Conservation (phyloP, 2,888 invertebrate genomes). For the Oxycera nigricornis region DNA sequence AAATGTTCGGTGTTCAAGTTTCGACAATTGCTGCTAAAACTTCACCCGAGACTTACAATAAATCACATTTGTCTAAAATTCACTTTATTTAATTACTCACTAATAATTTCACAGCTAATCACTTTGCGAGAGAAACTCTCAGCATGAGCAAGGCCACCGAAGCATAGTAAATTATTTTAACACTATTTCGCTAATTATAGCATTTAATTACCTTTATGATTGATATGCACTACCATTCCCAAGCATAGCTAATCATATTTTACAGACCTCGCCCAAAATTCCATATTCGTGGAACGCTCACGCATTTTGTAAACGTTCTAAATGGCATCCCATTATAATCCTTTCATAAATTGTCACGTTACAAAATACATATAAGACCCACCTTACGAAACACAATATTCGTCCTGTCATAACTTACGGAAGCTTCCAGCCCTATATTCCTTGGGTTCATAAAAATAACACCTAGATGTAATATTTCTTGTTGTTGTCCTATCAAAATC, state of each 20-base stretch:
- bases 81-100: too few relatives aligned
- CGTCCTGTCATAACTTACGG: constrained; percentile 9
- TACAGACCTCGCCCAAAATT: neutral
- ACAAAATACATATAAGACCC: constrained; percentile 38
- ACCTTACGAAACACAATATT: constrained; percentile 4
- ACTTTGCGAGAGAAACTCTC: too few relatives aligned
- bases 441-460: constrained; percentile 14
- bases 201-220: neutral
- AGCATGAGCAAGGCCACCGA: too few relatives aligned
- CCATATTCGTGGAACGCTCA: too few relatives aligned
- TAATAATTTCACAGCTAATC: too few relatives aligned
- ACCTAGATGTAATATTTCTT: constrained; percentile 22
- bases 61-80: too few relatives aligned
- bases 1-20: too few relatives aligned
- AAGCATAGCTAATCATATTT: neutral
- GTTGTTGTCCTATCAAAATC: constrained; percentile 29
- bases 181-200: neutral
- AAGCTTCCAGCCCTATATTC: neutral
- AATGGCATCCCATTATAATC: neutral
- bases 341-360: constrained; percentile 33
- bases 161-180: too few relatives aligned
- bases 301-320: neutral
- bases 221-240: neutral
- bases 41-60: too few relatives aligned
- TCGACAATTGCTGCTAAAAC: too few relatives aligned